Evolutionary conservation across 2,113 vertebrate genomes (phyloP), one percentile per base, ranked within the genome.

Genomic region (Macheiramphus alcinus): DNA sequence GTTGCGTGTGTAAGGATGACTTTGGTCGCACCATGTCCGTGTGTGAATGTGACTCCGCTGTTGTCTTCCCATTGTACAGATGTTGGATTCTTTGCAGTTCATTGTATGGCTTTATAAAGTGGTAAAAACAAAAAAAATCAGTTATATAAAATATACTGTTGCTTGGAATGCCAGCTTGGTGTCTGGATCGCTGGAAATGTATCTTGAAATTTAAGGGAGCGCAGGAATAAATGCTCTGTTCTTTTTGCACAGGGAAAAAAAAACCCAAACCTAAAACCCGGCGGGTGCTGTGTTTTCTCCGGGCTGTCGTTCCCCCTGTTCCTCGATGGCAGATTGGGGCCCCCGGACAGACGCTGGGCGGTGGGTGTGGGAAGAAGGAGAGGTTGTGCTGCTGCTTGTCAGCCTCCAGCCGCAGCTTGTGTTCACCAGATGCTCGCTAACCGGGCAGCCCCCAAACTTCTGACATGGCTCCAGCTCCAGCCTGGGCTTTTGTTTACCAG

Each of bases 41-140:
- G 98, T 98, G 97, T 98, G 98, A 99, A 98, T 98, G 98, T 98
- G 98, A 98, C 97, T 97, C 96, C 66, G 80, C 97, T 75, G 62
- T 96, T 23, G 90, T 95, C 96, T 95, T 96, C 79, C 95, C 91
- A 78, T 98, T 99, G 99, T 99, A 99, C 98, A 99, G 98, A 98
- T 80, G 97, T 98, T 8, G 83, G 94, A 97, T 97, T 97, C 98
- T 98, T 98, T 98, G 98, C 98, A 47, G 98, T 98, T 98, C 98
- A 98, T 98, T 99, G 99, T 99, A 99, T 99, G 99, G 99, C 99
- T 99, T 99, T 98, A 98, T 98, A 98, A 97, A 98, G 98, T 98
- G 98, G 98, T 98, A 98, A 98, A 99, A 97, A 99, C 98, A 98
- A 98, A 91, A 98, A 98, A 97, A 98, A 63, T 40, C 96, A 90